Conservation (phyloP, 1,140 invertebrate species). For the Zophobas atratus region DNA sequence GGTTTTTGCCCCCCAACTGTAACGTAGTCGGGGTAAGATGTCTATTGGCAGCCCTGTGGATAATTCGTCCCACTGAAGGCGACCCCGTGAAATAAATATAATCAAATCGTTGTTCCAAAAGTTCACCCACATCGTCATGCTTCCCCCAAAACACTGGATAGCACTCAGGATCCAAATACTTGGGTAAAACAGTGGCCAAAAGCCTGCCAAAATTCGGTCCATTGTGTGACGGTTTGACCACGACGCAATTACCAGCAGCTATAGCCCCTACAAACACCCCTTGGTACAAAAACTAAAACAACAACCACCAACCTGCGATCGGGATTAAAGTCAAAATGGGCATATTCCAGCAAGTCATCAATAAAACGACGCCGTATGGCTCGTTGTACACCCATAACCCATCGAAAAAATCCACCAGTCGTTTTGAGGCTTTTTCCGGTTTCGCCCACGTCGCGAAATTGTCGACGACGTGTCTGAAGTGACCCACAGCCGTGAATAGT, state of each 20-base stretch:
- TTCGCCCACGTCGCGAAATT: constrained; percentile 79
- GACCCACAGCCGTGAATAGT: constrained; percentile 78
- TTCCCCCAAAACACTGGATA: constrained; percentile 78
- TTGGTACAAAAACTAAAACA: background rate
- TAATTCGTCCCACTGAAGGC: constrained; percentile 86
- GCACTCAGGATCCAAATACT: constrained; percentile 85
- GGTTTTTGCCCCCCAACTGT: constrained; percentile 96
- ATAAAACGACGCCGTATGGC: constrained; percentile 79
- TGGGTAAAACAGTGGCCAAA: constrained; percentile 83
- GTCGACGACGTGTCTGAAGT: constrained; percentile 74
- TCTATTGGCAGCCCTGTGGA: constrained; percentile 91
- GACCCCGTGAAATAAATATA: constrained; percentile 98
- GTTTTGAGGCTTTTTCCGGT: constrained; percentile 72
- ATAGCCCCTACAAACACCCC: constrained; percentile 73
- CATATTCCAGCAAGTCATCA: constrained; percentile 98
- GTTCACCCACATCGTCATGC: constrained; percentile 84
- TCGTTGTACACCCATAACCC: constrained; percentile 50
- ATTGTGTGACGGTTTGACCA: constrained; percentile 96
- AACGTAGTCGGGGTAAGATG: constrained; percentile 95
- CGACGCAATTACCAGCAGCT: constrained; percentile 92
- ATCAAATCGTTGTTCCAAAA: constrained; percentile 94
- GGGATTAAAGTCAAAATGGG: constrained; percentile 85
- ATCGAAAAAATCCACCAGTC: constrained; percentile 46
- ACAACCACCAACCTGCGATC: constrained; percentile 49
- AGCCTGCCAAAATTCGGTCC: constrained; percentile 79